A percentile compares a stretch with the other conserved stretches of the same genome.
Evolutionary conservation across 2,888 invertebrate species (phyloP).

Genomic region (Acrocera orbiculus): DNA sequence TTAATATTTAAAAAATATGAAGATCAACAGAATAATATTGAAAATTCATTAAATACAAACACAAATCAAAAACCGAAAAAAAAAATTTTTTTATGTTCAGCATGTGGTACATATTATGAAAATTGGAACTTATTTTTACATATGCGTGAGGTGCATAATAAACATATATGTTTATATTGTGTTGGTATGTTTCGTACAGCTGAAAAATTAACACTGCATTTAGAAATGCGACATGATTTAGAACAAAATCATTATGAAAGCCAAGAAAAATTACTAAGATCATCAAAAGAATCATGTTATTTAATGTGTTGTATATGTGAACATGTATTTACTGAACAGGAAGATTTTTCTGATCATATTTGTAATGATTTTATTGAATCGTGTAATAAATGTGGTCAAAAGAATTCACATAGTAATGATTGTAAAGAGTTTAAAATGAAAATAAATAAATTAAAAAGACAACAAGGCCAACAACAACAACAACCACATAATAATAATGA

Average conservation of each 20-base stretch:
- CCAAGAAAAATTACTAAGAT: conserved; percentile 47
- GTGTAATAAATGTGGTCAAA: conserved; percentile 27
- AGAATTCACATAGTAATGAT: conserved; percentile 24
- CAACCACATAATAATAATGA: neutral
- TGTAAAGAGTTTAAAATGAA: conserved; percentile 21
- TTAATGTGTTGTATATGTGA: conserved; percentile 69
- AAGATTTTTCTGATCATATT: conserved; percentile 57
- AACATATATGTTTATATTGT: conserved; percentile 69
- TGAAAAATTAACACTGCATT: conserved; percentile 59
- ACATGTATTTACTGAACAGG: conserved; percentile 55
- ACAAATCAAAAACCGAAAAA: conserved; percentile 17
- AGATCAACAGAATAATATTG: neutral
- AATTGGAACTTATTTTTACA: conserved; percentile 74
- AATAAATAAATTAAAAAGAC: conserved; percentile 12
- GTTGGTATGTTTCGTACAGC: conserved; percentile 66
- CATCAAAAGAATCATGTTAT: conserved; percentile 45
- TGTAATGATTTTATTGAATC: conserved; percentile 34
- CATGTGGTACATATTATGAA: conserved; percentile 69
- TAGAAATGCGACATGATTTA: conserved; percentile 60
- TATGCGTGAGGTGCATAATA: conserved; percentile 64
- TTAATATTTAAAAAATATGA: neutral
- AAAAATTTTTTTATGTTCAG: conserved; percentile 64
- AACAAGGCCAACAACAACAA: neutral
- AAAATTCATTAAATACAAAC: neutral
- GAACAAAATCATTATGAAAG: conserved; percentile 49